Base-by-base conservation (phyloP, 2,888 invertebrate genomes). In the Meganola albula region DNA sequence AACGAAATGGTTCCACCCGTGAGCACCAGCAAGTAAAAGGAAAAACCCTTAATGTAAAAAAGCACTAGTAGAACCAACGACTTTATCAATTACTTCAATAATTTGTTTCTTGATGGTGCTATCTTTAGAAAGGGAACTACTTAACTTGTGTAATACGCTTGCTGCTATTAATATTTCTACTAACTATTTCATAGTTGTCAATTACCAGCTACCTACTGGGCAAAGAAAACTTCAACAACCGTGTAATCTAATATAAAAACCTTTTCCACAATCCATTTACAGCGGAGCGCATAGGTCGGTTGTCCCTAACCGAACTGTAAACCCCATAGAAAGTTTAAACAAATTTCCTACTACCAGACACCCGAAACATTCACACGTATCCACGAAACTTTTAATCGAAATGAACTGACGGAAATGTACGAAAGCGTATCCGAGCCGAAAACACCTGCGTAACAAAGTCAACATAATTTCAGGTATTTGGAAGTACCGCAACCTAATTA, bases 371-470 rank as follows among this genome's bases (percentile, higher is more conserved):
- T 43, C 22, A 36, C 27, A 33, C 27, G 51, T 67, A 62, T 63
- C 61, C 58, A 53, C 59, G n/a, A 67, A 73, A 71, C 64, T 72
- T 69, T 66, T 67, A 68, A 71, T 70, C 61, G 63, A 72, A 68
- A 67, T 62, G 51, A 55, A 56, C 58, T 46, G 49, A 55, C 46
- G 40, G 46, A 57, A 58, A 49, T 40, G 48, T 40, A 45, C 44
- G 49, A 50, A 46, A 39, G 34, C 12, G 27, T 30, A 37, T 35
- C 34, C 32, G 40, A 43, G 36, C 27, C 40, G 52, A 47, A 59
- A 59, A 58, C 56, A 58, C 50, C 55, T 55, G 53, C 38, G 51
- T 53, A 36, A 45, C 34, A 39, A 53, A 44, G 43, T 37, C 24
- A 28, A 36, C 27, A 48, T 37, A 47, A 45, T 42, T 42, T 37